Percentiles rank a stretch among this genome's conserved stretches.
These are phyloP conservation scores for Geophilus truncorum DNA, from an alignment of 2,888 invertebrate species.

Conservation along the genomic window DNA sequence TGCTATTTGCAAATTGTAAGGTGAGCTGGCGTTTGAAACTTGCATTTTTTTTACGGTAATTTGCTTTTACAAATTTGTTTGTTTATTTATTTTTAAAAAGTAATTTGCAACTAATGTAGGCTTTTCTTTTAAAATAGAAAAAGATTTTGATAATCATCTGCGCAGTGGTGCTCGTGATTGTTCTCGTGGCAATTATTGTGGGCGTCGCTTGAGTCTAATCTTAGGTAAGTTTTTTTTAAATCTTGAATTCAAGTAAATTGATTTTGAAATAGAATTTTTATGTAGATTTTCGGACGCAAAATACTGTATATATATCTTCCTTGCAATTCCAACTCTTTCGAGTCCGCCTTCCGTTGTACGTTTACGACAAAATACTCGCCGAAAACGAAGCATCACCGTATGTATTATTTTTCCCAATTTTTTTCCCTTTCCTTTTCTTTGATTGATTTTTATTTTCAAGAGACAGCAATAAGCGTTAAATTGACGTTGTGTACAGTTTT, in stretches of 20 bases:
- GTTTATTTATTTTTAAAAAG: slow-evolving; percentile 14
- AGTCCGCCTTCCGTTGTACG: background rate
- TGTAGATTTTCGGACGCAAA: too few species aligned
- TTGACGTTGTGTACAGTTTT: background rate
- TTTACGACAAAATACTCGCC: slow-evolving; percentile 6
- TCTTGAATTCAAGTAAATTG: background rate
- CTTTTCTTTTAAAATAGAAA: slow-evolving; percentile 41
- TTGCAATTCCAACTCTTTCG: background rate
- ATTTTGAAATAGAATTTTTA: too few species aligned
- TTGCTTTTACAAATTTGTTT: background rate
- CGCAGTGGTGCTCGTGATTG: slow-evolving; percentile 38
- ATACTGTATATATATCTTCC: background rate
- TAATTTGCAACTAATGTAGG: too few species aligned
- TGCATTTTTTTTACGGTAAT: background rate
- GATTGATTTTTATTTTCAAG: background rate
- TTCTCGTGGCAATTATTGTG: slow-evolving; percentile 40
- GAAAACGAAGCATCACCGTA: background rate
- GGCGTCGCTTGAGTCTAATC: background rate
- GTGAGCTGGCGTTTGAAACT: background rate
- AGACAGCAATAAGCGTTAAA: background rate
- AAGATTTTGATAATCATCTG: slow-evolving; percentile 41
- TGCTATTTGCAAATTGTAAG: background rate
- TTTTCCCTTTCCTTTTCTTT: background rate
- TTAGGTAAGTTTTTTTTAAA: too few species aligned
- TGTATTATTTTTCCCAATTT: background rate